Conservation (phyloP, 2,797 vertebrate genomes). For the Chloroceryle amazona region DNA sequence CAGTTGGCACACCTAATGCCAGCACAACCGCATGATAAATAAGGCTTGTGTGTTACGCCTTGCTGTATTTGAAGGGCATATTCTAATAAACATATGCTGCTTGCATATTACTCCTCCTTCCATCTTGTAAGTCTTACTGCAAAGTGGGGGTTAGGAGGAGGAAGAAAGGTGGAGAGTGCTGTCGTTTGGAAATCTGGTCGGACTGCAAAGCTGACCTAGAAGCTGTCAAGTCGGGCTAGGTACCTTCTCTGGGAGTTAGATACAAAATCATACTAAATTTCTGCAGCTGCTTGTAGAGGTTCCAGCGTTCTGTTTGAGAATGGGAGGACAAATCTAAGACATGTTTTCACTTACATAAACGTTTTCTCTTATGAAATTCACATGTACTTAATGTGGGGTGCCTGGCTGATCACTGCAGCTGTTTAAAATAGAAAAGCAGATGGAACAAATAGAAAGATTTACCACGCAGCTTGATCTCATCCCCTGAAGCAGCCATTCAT, state of each 20-base stretch:
- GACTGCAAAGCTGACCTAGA: background rate
- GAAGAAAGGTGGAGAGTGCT: background rate
- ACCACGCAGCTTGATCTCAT: conserved; percentile 42
- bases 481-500: conserved; percentile 59
- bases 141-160: background rate
- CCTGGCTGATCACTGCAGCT: conserved; percentile 19
- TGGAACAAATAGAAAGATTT: conserved; percentile 60
- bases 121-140: background rate
- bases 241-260: background rate
- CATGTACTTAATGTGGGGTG: background rate
- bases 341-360: background rate
- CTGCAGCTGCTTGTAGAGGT: background rate
- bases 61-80: background rate
- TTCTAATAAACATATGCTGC: background rate
- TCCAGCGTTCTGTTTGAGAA: background rate
- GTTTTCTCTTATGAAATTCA: conserved; percentile 46
- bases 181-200: background rate
- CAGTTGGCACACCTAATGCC: background rate
- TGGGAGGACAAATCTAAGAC: background rate
- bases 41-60: background rate
- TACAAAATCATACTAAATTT: background rate
- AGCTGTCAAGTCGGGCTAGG: background rate
- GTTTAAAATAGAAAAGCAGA: conserved; percentile 66
- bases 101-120: background rate
- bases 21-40: background rate